A percentile compares a stretch with the other conserved stretches of the same genome.
phyloP scores from a whole-genome alignment of 2,888 invertebrate genomes.

The Limenitis camilla region DNA sequence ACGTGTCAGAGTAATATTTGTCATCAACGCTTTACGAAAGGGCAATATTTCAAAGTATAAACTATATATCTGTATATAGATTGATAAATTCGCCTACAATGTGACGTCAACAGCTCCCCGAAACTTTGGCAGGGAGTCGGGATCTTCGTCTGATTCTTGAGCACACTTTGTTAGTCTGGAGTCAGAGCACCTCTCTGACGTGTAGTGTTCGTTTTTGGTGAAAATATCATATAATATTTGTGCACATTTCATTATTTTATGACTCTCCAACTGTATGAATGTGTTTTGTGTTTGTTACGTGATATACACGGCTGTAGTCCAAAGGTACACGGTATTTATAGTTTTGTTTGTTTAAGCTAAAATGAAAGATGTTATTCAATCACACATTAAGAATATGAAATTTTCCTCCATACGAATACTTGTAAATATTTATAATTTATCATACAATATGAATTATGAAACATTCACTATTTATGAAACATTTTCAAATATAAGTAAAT shows the following conservation, averaged over 20 bases:
- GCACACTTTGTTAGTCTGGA: slow-evolving; percentile 68
- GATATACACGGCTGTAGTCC: neutral
- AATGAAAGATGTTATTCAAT: too few species aligned
- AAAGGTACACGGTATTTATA: too few species aligned
- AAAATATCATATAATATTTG: slow-evolving; percentile 7
- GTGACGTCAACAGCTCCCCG: slow-evolving; percentile 67
- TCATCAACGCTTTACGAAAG: slow-evolving; percentile 35
- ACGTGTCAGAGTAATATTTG: slow-evolving; percentile 26
- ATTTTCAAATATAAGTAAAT: too few species aligned
- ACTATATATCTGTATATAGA: slow-evolving; percentile 36
- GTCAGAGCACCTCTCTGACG: slow-evolving; percentile 41
- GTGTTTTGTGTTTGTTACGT: neutral
- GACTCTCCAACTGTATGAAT: neutral
- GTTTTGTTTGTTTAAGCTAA: too few species aligned
- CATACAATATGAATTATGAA: too few species aligned
- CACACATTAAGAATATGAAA: too few species aligned
- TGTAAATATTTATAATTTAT: too few species aligned
- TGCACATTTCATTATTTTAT: neutral
- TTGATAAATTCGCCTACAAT: slow-evolving; percentile 41
- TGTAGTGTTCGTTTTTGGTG: slow-evolving; percentile 25
- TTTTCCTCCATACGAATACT: too few species aligned
- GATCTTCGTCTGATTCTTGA: slow-evolving; percentile 62
- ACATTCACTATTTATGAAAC: too few species aligned
- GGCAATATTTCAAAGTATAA: slow-evolving; percentile 54
- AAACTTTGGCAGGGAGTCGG: slow-evolving; percentile 70